Evolutionary conservation across 2,113 vertebrate genomes (phyloP).

Genomic region (Saguinus imperator): DNA sequence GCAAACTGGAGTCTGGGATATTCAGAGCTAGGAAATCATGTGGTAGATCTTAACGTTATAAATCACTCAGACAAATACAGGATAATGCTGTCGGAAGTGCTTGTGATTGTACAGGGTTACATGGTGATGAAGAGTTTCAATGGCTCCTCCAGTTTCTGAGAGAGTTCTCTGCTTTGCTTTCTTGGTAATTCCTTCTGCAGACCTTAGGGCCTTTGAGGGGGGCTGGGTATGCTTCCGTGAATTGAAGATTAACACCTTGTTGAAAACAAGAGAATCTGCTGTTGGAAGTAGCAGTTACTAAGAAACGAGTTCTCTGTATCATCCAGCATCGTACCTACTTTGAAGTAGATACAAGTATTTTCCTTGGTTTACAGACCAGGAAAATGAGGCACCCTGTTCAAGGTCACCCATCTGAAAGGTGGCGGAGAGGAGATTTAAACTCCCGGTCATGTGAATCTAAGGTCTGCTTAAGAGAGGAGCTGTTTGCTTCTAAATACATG

Average conservation of each 20-base stretch:
- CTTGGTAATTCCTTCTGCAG: background rate
- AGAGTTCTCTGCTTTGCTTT: background rate
- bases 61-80: background rate
- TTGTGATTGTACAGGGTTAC: background rate
- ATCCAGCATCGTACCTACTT: background rate
- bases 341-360: background rate
- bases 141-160: background rate
- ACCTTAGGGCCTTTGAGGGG: background rate
- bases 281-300: background rate
- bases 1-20: background rate
- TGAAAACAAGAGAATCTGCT: background rate
- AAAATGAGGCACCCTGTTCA: background rate
- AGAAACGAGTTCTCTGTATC: background rate
- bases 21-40: constrained; percentile 27
- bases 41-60: background rate
- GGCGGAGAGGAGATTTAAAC: background rate
- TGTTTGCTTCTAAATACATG: background rate
- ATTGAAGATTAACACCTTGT: background rate
- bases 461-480: constrained; percentile 26
- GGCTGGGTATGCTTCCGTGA: background rate
- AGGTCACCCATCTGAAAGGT: background rate
- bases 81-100: background rate
- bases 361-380: background rate
- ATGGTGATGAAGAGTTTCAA: background rate
- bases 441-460: background rate